Evolutionary conservation across 2,797 vertebrate genomes (phyloP).

Genomic region (Cossypha polioptera): DNA sequence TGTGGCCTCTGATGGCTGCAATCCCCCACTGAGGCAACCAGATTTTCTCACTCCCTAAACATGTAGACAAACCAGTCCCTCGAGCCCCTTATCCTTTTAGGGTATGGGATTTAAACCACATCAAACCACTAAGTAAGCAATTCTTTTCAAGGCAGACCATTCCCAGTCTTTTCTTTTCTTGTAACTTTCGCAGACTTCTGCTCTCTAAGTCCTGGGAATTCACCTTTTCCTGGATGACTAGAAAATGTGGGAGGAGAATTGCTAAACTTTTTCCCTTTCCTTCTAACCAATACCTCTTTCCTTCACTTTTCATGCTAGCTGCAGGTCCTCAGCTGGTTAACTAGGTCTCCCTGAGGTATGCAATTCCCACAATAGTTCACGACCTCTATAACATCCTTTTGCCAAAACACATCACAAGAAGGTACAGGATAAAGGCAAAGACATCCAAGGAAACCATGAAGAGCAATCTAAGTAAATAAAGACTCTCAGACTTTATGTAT

Average conservation of each 20-base stretch:
- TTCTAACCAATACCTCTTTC: neutral
- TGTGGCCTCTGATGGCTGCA: neutral
- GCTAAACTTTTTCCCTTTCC: neutral
- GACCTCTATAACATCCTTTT: neutral
- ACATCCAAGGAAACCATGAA: neutral
- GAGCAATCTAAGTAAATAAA: neutral
- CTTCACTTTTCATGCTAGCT: neutral
- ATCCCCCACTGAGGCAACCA: neutral
- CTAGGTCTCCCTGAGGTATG: neutral
- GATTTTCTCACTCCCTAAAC: conserved; percentile 43
- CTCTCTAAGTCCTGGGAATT: neutral
- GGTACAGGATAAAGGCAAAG: neutral
- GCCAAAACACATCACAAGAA: neutral
- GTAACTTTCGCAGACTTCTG: neutral
- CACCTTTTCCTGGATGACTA: neutral
- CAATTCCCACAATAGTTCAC: neutral
- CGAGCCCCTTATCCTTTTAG: neutral
- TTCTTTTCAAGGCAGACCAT: neutral
- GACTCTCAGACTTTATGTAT: neutral
- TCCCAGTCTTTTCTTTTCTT: neutral
- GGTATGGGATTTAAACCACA: conserved; percentile 14
- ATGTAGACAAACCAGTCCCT: conserved; percentile 4
- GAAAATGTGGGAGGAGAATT: neutral
- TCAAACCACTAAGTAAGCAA: neutral
- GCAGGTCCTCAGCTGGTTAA: neutral